Conservation (phyloP, 2,888 invertebrate genomes). For the Tinea trinotella region DNA sequence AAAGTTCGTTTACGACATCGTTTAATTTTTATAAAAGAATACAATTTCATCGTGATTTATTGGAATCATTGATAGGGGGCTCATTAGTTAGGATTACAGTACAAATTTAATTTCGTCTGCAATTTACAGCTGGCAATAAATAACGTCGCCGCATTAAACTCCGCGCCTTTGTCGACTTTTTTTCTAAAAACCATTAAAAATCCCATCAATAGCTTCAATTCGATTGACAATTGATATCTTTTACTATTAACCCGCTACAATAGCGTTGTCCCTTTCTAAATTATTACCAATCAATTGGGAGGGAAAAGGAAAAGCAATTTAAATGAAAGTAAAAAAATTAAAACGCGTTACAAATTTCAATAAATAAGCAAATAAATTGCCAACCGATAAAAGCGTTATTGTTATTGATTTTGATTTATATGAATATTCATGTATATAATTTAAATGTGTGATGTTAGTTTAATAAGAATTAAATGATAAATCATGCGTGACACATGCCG, state of each 20-base stretch:
- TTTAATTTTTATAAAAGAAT: too few relatives aligned
- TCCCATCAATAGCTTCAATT: constrained; percentile 60
- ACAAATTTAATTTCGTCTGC: constrained; percentile 60
- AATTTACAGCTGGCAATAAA: constrained; percentile 66
- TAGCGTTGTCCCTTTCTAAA: constrained; percentile 42
- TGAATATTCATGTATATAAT: constrained; percentile 67
- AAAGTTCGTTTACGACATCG: too few relatives aligned
- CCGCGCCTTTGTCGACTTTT: constrained; percentile 61
- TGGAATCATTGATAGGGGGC: constrained; percentile 23
- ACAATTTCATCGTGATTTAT: constrained; percentile 38
- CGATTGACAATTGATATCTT: constrained; percentile 48
- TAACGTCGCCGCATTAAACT: constrained; percentile 46
- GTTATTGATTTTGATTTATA: constrained; percentile 66
- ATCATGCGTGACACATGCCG: constrained; percentile 8
- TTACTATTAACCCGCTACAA: constrained; percentile 35
- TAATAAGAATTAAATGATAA: constrained; percentile 14
- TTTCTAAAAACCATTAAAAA: constrained; percentile 66
- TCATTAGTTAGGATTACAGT: constrained; percentile 51
- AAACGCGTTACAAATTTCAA: constrained; percentile 66
- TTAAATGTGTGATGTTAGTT: constrained; percentile 38
- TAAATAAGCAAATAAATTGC: constrained; percentile 69
- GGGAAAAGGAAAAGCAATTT: constrained; percentile 1
- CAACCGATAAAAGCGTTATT: constrained; percentile 58
- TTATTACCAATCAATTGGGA: constrained; percentile 22
- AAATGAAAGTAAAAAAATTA: constrained; percentile 38